Base-by-base conservation (phyloP, 30 jellyfish, hydroid and myxozoan genomes). In the Turritopsis dohrnii region DNA sequence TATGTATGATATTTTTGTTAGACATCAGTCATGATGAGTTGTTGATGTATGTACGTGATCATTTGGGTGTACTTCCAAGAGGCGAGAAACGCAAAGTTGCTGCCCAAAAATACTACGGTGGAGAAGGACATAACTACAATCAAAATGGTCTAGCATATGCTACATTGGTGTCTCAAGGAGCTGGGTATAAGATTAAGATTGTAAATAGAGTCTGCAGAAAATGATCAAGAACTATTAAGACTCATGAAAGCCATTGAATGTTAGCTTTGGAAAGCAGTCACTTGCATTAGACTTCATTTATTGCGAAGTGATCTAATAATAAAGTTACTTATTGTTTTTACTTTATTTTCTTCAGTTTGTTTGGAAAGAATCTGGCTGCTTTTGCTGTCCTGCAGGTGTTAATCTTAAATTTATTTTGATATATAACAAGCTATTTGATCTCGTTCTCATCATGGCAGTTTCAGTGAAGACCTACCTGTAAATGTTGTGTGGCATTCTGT, bases 151-250 rank as follows among this genome's bases (percentile, higher is more conserved):
- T 88, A 1, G 54, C 88, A n/a, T 84, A 88, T 73, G 96, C 89
- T 25, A 85, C 96, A 18, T 29, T 89, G 26, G 95, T 85, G 21
- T 86, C 90, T 8, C 90, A 89, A 80, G 96, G 96, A 17, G 96
- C 84, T 26, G 89, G 96, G 96, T 89, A 71, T 41, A 3, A 41
- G 9, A 41, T 3, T 13, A 41, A 13, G 60, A 41, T 3, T 3
- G 5, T 41, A 3, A 41, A 74, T 19, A 30, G 53, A 8, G 9
- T 74, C 5, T 30, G 8, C 27, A n/a, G 60, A 41, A 41, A 41
- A 3, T 41, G 5, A 41, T 4, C 66, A 30, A 13, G 27, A 25
- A 4, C 5, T 30, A 21, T 8, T 74, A n/a, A n/a, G n/a, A n/a
- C n/a, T n/a, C n/a, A n/a, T n/a, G n/a, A n/a, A n/a, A n/a, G n/a